phyloP scores from a whole-genome alignment of 2,113 vertebrate species.

The Gopherus evgoodei region DNA sequence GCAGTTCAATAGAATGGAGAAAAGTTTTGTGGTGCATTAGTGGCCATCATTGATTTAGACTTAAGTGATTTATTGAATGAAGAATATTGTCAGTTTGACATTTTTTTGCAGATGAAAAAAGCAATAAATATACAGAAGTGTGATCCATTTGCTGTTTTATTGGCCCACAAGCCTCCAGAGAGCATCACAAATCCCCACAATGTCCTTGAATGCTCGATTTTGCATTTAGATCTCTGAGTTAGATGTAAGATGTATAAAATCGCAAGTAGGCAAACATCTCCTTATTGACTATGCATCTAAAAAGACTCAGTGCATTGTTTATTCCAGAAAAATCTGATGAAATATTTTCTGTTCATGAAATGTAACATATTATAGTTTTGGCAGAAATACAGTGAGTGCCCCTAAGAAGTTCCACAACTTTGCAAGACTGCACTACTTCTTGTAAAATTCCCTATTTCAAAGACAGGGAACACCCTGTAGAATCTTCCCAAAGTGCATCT shows the following conservation, averaged over 20 bases:
- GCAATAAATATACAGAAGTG: neutral
- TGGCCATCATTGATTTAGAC: neutral
- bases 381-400: neutral
- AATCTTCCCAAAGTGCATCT: neutral
- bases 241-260: neutral
- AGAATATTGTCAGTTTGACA: neutral
- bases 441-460: neutral
- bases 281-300: neutral
- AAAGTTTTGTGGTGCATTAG: neutral
- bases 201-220: neutral
- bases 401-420: neutral
- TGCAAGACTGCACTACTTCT: neutral
- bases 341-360: neutral
- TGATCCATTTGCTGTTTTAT: neutral
- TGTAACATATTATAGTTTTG: neutral
- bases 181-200: neutral
- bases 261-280: neutral
- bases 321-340: neutral
- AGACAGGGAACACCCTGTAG: neutral
- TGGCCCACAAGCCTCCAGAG: neutral
- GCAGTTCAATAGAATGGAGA: neutral
- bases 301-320: neutral
- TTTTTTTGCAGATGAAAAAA: neutral
- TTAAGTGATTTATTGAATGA: neutral
- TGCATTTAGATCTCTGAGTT: conserved; percentile 4